Percentiles rank a stretch among this genome's conserved stretches.
phyloP scores from a whole-genome alignment of 2,888 invertebrate genomes.

The Ennomos quercinarius region DNA sequence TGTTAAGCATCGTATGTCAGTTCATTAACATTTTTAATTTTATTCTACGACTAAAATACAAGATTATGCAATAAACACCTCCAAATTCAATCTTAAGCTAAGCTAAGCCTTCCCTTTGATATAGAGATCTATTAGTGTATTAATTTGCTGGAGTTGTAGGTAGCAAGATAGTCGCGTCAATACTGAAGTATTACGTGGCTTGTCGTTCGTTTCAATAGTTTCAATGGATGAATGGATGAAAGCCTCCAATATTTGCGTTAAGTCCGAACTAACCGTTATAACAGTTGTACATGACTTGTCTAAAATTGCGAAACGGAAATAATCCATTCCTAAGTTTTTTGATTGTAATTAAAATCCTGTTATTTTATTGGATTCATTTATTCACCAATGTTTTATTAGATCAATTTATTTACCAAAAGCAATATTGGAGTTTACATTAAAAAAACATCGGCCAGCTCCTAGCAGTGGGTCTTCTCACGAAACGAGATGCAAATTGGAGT shows the following conservation, averaged over 20 bases:
- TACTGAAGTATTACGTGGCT: conserved; percentile 12
- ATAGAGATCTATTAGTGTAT: conserved; percentile 3
- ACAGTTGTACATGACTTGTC: too few species aligned
- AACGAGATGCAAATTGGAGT: too few species aligned
- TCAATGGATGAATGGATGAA: conserved; percentile 13
- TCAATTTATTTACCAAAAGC: too few species aligned
- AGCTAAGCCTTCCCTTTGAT: conserved; percentile 15
- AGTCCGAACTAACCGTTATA: neutral
- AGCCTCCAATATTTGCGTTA: neutral
- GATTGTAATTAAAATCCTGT: too few species aligned
- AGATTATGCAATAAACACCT: conserved; percentile 10
- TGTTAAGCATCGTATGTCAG: too few species aligned
- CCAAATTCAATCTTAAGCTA: conserved; percentile 9
- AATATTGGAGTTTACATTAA: too few species aligned
- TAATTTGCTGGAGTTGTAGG: conserved; percentile 8
- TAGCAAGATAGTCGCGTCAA: conserved; percentile 7
- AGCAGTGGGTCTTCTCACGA: too few species aligned
- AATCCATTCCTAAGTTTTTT: neutral
- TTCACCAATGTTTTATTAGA: too few species aligned
- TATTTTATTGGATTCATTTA: too few species aligned
- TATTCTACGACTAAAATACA: neutral
- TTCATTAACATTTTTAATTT: too few species aligned
- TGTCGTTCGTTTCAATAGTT: conserved; percentile 16
- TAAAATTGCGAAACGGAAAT: too few species aligned
- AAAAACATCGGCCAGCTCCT: too few species aligned